These are phyloP conservation scores for Papilio xuthus DNA, from an alignment of 1,140 invertebrate genomes.

Conservation along the genomic window DNA sequence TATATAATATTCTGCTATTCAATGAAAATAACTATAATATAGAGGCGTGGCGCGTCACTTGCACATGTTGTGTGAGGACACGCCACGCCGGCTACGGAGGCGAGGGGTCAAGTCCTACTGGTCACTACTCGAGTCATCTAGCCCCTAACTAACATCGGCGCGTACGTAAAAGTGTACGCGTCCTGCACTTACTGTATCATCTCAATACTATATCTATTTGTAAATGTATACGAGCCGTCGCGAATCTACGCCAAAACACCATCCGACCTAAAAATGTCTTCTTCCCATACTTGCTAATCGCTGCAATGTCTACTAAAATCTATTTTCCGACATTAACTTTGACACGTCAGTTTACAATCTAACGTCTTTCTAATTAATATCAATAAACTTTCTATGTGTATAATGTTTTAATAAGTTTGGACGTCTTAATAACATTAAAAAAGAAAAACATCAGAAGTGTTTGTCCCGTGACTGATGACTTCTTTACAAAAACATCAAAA, in stretches of 20 bases:
- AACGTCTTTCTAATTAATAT: background rate
- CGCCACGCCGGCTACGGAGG: slow-evolving; percentile 53
- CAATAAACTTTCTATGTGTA: no score
- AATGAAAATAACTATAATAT: slow-evolving; percentile 46
- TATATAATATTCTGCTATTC: slow-evolving; percentile 61
- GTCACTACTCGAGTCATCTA: slow-evolving; percentile 34
- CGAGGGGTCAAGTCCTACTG: slow-evolving; percentile 73
- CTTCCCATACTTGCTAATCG: no score
- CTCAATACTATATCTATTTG: background rate
- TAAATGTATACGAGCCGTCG: background rate
- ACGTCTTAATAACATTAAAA: slow-evolving; percentile 2
- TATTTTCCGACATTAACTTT: background rate
- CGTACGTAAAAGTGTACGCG: slow-evolving; percentile 9
- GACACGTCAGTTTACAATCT: background rate
- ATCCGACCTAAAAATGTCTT: background rate
- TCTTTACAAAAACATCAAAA: background rate
- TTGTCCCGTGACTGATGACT: no score
- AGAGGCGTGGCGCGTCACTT: slow-evolving; percentile 43
- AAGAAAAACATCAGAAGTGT: background rate
- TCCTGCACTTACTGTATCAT: slow-evolving; percentile 1
- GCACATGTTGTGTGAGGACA: slow-evolving; percentile 47
- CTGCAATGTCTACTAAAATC: background rate
- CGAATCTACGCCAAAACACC: background rate
- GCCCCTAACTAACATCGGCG: background rate
- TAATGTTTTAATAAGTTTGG: background rate